Conservation (phyloP, 2,113 vertebrate species). For the Entomyzon cyanotis region DNA sequence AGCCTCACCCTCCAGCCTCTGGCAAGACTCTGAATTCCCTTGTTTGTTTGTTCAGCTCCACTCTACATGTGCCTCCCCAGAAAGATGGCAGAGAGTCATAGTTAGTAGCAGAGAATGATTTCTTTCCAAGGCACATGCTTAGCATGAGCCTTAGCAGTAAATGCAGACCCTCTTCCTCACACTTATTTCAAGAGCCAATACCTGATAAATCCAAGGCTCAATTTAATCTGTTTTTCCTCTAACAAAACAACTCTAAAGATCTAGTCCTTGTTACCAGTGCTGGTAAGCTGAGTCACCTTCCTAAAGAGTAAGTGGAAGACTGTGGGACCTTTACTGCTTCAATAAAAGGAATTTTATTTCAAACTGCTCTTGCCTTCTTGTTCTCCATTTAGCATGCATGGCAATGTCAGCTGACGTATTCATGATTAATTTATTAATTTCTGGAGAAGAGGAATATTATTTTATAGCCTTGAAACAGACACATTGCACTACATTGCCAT, state of each 20-base stretch:
- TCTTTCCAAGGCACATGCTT: not conserved
- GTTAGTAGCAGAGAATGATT: not conserved
- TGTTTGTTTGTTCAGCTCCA: not conserved
- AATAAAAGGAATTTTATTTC: conserved; percentile 12
- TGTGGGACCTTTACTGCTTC: not conserved
- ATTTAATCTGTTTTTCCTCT: not conserved
- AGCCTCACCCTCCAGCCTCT: not conserved
- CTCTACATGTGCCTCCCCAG: too few relatives aligned
- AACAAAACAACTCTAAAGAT: not conserved
- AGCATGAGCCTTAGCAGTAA: not conserved
- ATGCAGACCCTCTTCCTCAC: not conserved
- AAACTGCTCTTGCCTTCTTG: not conserved
- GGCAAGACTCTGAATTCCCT: not conserved
- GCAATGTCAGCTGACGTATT: not conserved
- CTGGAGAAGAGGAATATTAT: not conserved
- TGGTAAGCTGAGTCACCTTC: not conserved
- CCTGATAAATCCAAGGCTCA: not conserved
- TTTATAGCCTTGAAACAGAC: not conserved
- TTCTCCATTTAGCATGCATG: not conserved
- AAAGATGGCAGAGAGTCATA: not conserved
- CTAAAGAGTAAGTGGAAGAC: not conserved
- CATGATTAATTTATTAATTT: not conserved
- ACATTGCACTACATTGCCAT: not conserved
- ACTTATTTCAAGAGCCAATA: not conserved
- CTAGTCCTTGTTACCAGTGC: not conserved